Evolutionary conservation across 1,140 invertebrate species (phyloP).

Genomic region (Heliothis subflexa): DNA sequence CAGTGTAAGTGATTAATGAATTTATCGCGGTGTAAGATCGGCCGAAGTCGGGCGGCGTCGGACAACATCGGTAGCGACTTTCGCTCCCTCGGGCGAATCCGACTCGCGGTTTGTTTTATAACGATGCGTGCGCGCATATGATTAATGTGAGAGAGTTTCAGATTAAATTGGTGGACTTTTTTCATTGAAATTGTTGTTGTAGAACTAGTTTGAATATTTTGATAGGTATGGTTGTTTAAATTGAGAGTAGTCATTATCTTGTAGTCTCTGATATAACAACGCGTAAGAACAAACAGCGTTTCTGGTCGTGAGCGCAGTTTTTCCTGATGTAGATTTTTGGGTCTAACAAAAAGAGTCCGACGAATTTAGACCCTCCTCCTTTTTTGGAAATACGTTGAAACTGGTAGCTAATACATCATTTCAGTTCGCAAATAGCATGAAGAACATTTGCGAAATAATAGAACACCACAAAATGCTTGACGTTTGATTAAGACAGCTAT

Average conservation of each 20-base stretch:
- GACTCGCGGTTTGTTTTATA: slow-evolving; percentile 34
- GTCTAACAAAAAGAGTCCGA: too few relatives aligned
- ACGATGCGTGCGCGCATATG: slow-evolving; percentile 37
- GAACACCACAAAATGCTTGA: too few relatives aligned
- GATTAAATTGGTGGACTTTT: slow-evolving; percentile 22
- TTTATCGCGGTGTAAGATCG: slow-evolving; percentile 64
- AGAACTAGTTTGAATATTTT: slow-evolving; percentile 16
- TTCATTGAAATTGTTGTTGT: slow-evolving; percentile 22
- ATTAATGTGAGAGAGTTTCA: slow-evolving; percentile 34
- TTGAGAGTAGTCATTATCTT: slow-evolving; percentile 5
- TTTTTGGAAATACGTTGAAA: too few relatives aligned
- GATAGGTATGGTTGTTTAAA: neutral
- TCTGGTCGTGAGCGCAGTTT: too few relatives aligned
- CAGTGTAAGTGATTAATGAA: slow-evolving; percentile 68
- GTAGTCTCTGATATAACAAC: neutral
- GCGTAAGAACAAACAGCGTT: too few relatives aligned
- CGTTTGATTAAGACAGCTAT: too few relatives aligned
- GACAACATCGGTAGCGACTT: slow-evolving; percentile 61
- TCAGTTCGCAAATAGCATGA: too few relatives aligned
- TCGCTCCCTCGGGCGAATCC: slow-evolving; percentile 66
- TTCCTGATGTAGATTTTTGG: too few relatives aligned
- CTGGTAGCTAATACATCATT: too few relatives aligned
- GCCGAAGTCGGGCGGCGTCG: slow-evolving; percentile 14
- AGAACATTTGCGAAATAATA: too few relatives aligned
- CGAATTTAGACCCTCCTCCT: too few relatives aligned